Evolutionary conservation across 1,140 invertebrate species (phyloP), one percentile per base, ranked within the genome.

Genomic region (Drosophila nebulosa): DNA sequence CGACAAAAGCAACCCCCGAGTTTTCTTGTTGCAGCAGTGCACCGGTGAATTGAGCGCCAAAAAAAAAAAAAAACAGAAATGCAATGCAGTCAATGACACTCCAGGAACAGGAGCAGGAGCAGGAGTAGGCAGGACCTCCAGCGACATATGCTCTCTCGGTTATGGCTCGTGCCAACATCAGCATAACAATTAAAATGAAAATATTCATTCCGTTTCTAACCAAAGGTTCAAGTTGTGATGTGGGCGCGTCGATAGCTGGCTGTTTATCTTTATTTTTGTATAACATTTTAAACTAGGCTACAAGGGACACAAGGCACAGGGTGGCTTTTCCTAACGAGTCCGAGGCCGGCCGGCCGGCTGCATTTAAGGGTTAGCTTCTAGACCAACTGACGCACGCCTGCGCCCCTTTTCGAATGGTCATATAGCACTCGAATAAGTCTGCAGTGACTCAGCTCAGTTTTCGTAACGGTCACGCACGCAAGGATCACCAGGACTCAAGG

Each of bases 181-280:
- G 59, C 83, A 86, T 86, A 81, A 88, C 83, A 81, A 86, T 86
- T 88, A 88, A 88, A 81, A 78, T 46, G 32, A 69, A 75, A 81
- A 88, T 81, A 88, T 78, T 53, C 73, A 78, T 88, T 66, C 78
- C 73, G 83, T 88, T 66, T 81, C 74, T 74, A 71, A 64, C 52
- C 53, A 46, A 53, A 58, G n/a, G n/a, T n/a, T n/a, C n/a, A 65
- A 42, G 18, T 59, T 42, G 16, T 67, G 63, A 78, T 74, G 78
- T 88, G 81, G 81, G 81, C 81, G 81, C 66, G 70, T 24, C 66
- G 32, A 36, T 55, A n/a, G 62, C 66, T 24, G 66, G 59, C 58
- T 63, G 55, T 62, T 64, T 62, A 60, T 69, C 61, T 69, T 42
- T 50, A 35, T 27, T 52, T 22, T 68, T 52, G 51, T 32, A 32